Percentiles rank a stretch among this genome's conserved stretches.
Conservation (phyloP, 2,797 vertebrate genomes). For the Micrastur ruficollis region DNA sequence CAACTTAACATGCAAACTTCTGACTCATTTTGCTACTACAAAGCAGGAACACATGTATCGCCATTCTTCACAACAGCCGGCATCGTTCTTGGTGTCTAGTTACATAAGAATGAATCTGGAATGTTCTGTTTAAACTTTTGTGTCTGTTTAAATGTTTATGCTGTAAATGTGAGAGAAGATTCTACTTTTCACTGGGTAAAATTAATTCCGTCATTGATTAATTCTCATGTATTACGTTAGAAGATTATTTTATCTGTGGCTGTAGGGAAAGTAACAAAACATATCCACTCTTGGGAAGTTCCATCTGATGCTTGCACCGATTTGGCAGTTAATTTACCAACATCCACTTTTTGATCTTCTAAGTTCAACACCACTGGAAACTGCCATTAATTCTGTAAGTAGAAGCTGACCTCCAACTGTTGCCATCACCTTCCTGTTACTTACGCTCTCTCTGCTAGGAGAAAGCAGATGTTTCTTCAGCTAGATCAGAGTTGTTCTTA, state of each 20-base stretch:
- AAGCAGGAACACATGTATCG: not conserved
- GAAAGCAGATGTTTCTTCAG: not conserved
- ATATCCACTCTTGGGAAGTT: not conserved
- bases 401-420: not conserved
- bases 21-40: not conserved
- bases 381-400: not conserved
- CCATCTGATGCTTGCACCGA: not conserved
- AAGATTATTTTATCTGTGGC: not conserved
- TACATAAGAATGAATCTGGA: not conserved
- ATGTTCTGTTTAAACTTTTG: not conserved
- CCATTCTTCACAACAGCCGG: not conserved
- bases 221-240: not conserved
- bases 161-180: not conserved
- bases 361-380: not conserved
- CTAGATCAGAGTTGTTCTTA: not conserved
- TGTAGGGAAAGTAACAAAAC: not conserved
- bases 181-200: not conserved
- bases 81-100: not conserved
- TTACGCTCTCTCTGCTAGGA: not conserved
- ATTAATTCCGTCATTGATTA: not conserved
- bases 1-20: not conserved
- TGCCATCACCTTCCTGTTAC: not conserved
- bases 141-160: not conserved
- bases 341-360: not conserved
- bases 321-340: not conserved